phyloP scores from a whole-genome alignment of 2,888 invertebrate species.

The Imbricaverruca yamaguchii region DNA sequence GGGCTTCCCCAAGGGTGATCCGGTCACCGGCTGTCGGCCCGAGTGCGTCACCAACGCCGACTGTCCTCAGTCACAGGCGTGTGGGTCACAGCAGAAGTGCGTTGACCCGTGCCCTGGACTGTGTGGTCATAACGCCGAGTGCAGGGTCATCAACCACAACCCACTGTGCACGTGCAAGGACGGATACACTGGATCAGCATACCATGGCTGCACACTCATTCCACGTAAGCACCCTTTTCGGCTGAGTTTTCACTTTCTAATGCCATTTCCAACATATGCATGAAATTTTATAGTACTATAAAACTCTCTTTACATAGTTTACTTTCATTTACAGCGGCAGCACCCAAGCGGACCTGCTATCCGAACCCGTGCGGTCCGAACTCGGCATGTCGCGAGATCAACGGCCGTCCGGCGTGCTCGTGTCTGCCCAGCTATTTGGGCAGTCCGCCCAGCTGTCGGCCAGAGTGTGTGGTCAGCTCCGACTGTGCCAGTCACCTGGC shows the following conservation, averaged over 20 bases:
- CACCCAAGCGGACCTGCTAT: conserved; percentile 40
- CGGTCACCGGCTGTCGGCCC: conserved; percentile 44
- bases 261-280: too few relatives aligned
- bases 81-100: conserved; percentile 64
- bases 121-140: conserved; percentile 49
- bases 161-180: conserved; percentile 83
- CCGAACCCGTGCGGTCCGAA: conserved; percentile 68
- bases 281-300: too few relatives aligned
- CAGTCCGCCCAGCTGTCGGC: conserved; percentile 59
- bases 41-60: conserved; percentile 71
- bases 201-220: conserved; percentile 55
- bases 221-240: conserved; percentile 13
- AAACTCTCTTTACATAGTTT: too few relatives aligned
- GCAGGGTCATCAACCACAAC: conserved; percentile 78
- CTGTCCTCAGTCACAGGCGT: conserved; percentile 69
- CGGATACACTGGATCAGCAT: conserved; percentile 77
- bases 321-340: background rate
- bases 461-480: conserved; percentile 66
- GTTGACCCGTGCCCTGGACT: conserved; percentile 61
- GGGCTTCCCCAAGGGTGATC: conserved; percentile 55
- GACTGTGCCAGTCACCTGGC: conserved; percentile 61
- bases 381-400: conserved; percentile 53
- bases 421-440: conserved; percentile 64
- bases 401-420: conserved; percentile 53
- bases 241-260: too few relatives aligned